These are phyloP conservation scores for Frankliniella intonsa DNA, from an alignment of 2,888 invertebrate genomes.

Conservation along the genomic window DNA sequence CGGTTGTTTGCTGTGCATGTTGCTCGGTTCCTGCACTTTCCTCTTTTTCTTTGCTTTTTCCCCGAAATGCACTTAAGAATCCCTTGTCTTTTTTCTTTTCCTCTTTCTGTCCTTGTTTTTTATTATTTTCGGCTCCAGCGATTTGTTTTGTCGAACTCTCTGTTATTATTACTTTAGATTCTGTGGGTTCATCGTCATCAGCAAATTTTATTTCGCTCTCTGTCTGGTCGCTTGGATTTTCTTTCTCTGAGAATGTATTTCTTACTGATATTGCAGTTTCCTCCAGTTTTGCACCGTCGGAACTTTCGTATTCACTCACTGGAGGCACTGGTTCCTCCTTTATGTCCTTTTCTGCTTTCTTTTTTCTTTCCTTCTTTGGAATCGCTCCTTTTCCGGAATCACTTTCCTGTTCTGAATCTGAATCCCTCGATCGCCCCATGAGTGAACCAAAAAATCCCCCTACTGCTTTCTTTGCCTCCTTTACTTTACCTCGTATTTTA, in stretches of 20 bases:
- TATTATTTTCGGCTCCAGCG: constrained; percentile 30
- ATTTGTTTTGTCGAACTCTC: constrained; percentile 38
- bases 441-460: background rate
- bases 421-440: background rate
- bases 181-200: background rate
- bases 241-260: background rate
- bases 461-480: background rate
- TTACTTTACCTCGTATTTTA: constrained; percentile 37
- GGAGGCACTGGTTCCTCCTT: background rate
- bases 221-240: background rate
- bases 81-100: background rate
- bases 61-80: background rate
- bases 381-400: background rate
- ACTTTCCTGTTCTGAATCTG: constrained; percentile 24
- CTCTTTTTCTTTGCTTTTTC: constrained; percentile 26
- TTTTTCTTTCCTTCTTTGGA: background rate
- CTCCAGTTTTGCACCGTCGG: background rate
- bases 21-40: background rate
- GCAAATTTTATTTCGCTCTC: background rate
- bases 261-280: background rate
- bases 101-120: background rate
- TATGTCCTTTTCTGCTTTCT: background rate
- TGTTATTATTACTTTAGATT: background rate
- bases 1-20: background rate
- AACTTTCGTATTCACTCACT: background rate